A percentile compares a stretch with the other conserved stretches of the same genome.
Evolutionary conservation across 64 coral and sea anemone genomes (phyloP).

Genomic region (Anthopleura sola): DNA sequence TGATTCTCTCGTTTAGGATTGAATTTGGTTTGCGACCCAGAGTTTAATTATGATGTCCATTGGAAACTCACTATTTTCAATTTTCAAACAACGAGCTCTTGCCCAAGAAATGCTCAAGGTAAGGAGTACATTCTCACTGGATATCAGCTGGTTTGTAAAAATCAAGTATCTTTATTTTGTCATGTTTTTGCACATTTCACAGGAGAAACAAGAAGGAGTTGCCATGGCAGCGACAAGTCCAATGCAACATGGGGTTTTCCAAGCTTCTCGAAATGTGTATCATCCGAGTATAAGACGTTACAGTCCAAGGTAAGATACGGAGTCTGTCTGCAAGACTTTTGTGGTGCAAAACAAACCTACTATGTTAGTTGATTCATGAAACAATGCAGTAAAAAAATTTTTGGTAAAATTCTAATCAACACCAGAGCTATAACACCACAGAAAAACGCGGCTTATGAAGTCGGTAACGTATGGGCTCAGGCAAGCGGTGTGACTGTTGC

Average conservation of each 20-base stretch:
- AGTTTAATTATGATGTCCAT: conserved; percentile 65
- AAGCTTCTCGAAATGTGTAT: conserved; percentile 61
- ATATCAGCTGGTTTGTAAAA: too few relatives aligned
- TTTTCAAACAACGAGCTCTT: conserved; percentile 25
- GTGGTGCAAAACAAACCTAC: too few relatives aligned
- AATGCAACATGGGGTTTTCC: conserved; percentile 81
- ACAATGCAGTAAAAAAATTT: too few relatives aligned
- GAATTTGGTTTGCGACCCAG: conserved; percentile 60
- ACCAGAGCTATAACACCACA: too few relatives aligned
- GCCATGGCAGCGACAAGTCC: conserved; percentile 37
- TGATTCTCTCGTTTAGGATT: conserved; percentile 3
- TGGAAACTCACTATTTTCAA: conserved; percentile 73
- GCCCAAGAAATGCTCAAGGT: conserved; percentile 76
- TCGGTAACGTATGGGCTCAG: too few relatives aligned
- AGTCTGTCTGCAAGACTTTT: too few relatives aligned
- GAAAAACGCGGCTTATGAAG: too few relatives aligned
- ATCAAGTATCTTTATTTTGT: neutral
- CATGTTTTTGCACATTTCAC: neutral
- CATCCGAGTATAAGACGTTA: conserved; percentile 62
- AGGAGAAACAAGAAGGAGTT: conserved; percentile 65
- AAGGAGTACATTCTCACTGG: neutral
- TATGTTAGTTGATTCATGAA: too few relatives aligned
- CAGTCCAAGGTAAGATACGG: conserved; percentile 47
- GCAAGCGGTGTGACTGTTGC: too few relatives aligned
- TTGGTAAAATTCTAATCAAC: too few relatives aligned